Base-by-base conservation (phyloP, 2,888 invertebrate species). In the Phytoseiulus persimilis region DNA sequence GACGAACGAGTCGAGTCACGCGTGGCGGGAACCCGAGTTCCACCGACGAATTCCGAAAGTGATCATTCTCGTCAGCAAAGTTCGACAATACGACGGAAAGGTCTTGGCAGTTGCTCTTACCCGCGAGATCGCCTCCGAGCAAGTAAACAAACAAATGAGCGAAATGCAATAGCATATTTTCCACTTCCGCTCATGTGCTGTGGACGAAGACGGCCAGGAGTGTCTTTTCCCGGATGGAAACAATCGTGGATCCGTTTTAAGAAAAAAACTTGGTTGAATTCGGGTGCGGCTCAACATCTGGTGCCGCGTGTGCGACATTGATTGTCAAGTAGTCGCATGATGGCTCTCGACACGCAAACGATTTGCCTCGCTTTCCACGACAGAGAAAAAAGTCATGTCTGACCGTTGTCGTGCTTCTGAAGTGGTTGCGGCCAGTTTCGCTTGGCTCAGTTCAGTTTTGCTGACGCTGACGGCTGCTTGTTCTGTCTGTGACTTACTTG, bases 221-320 rank as follows among this genome's bases (percentile, higher is more conserved):
- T 28, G 23, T 65, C 28, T 28, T 23, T 65, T 65, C 28, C 18
- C 65, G 65, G 2, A 65, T 65, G 14, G 28, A 65, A 65, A 23
- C 28, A 23, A 65, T 65, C 65, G 28, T 23, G 65, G 28, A 23
- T 65, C 65, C 65, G 65, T 65, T 65, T 65, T 14, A 65, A 28
- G 65, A 14, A 65, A 39, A 65, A 28, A 65, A 65, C 14, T 65
- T 65, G 2, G 23, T 65, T 65, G 65, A 65, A 65, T 65, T 65
- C 18, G 65, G 65, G 65, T 65, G 65, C 65, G 65, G 65, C 65
- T 65, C 65, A 23, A 28, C 65, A 65, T 65, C 65, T 65, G 65
- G 65, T 65, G 65, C 65, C 65, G 65, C 65, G 65, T 65, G 65
- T 65, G 65, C 65, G 65, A 65, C 65, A 65, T 65, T 65, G 65